Evolutionary conservation across 2,888 invertebrate genomes (phyloP).

Genomic region (Chloroclysta siterata): DNA sequence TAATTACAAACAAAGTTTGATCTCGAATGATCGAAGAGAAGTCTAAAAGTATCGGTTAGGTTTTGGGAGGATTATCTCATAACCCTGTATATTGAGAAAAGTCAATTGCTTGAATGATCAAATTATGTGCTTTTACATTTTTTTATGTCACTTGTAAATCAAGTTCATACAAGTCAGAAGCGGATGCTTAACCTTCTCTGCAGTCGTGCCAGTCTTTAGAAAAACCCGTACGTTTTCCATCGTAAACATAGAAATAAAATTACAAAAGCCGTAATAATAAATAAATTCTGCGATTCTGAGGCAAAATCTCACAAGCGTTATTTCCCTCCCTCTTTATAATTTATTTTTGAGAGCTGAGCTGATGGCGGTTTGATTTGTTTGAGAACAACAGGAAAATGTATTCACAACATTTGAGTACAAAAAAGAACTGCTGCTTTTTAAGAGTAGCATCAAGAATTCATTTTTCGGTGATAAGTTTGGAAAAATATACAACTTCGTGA

Average conservation of each 20-base stretch:
- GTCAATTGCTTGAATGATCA: too few relatives aligned
- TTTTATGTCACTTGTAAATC: too few relatives aligned
- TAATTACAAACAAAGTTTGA: too few relatives aligned
- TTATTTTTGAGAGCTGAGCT: constrained; percentile 29
- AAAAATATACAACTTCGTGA: neutral
- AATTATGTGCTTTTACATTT: too few relatives aligned
- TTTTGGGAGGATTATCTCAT: too few relatives aligned
- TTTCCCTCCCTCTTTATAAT: constrained; percentile 33
- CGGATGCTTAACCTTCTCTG: constrained; percentile 4
- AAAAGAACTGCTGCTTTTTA: constrained; percentile 3
- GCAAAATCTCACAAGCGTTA: constrained; percentile 34
- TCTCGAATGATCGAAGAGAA: too few relatives aligned
- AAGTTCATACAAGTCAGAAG: neutral
- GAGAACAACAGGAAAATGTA: constrained; percentile 10
- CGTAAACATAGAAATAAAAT: constrained; percentile 44
- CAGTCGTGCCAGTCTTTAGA: constrained; percentile 40
- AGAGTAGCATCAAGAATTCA: neutral
- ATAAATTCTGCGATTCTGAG: constrained; percentile 40
- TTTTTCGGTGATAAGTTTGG: neutral
- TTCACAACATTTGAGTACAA: constrained; percentile 4
- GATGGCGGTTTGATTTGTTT: constrained; percentile 32
- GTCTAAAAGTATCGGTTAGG: too few relatives aligned
- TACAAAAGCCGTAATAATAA: constrained; percentile 42
- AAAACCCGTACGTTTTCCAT: constrained; percentile 39
- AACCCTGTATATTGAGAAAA: too few relatives aligned